A percentile compares a stretch with the other conserved stretches of the same genome.
phyloP scores from a whole-genome alignment of 2,113 vertebrate genomes.

The Propithecus coquereli region DNA sequence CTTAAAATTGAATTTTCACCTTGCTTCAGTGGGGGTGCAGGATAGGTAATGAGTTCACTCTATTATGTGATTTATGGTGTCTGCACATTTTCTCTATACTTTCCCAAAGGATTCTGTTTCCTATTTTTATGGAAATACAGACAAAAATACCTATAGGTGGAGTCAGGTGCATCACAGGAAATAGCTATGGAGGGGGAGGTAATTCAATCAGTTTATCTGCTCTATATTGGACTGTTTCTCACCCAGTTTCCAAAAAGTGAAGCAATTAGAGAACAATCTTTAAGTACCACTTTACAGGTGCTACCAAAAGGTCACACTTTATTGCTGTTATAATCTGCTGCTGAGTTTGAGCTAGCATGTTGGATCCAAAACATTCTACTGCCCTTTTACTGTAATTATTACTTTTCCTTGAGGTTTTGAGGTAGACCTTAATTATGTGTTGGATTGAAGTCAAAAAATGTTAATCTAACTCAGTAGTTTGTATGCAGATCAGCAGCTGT shows the following conservation, averaged over 20 bases:
- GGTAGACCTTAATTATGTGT: not conserved
- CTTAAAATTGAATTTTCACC: conserved; percentile 80
- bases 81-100: conserved; percentile 45
- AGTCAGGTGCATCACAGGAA: not conserved
- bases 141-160: not conserved
- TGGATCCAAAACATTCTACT: not conserved
- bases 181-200: not conserved
- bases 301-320: conserved; percentile 8
- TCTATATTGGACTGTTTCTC: not conserved
- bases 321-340: not conserved
- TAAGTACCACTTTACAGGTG: not conserved
- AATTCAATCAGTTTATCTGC: not conserved
- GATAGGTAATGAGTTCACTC: conserved; percentile 61
- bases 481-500: not conserved
- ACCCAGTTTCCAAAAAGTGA: not conserved
- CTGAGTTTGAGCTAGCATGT: not conserved
- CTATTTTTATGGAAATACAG: conserved; percentile 49
- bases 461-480: not conserved
- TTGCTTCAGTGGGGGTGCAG: conserved; percentile 54
- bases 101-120: not conserved
- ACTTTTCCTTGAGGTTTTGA: not conserved
- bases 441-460: not conserved
- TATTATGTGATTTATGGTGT: conserved; percentile 59
- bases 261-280: not conserved
- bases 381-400: not conserved